Conservation (phyloP, 2,888 invertebrate species). For the Spilarctia lutea region DNA sequence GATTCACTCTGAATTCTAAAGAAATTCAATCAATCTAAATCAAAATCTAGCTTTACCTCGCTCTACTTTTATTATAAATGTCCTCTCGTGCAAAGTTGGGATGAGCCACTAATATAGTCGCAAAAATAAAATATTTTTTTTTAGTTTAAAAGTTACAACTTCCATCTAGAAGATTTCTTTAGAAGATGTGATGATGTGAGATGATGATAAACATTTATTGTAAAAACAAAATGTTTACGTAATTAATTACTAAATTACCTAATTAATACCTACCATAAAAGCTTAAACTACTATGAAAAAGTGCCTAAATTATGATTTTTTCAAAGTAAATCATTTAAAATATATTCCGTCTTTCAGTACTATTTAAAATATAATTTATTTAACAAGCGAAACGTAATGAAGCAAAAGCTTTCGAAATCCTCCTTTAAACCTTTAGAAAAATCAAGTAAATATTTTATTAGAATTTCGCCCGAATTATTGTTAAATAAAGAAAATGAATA, state of each 20-base stretch:
- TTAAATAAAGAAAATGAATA: slow-evolving; percentile 9
- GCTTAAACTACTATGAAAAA: background rate
- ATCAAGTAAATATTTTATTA: slow-evolving; percentile 13
- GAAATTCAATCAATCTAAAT: too few relatives aligned
- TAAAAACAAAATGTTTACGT: background rate
- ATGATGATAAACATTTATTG: background rate
- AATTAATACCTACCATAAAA: background rate
- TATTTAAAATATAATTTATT: background rate
- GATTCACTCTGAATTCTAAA: too few relatives aligned
- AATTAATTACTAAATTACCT: background rate
- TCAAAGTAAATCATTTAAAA: too few relatives aligned
- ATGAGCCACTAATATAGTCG: background rate
- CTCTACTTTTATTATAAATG: background rate
- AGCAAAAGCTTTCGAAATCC: background rate
- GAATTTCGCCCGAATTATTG: background rate
- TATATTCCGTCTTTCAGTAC: background rate
- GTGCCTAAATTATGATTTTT: too few relatives aligned
- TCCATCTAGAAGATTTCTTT: background rate
- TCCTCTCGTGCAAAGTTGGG: background rate
- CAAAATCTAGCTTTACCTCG: background rate
- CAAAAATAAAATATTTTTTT: background rate
- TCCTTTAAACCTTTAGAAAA: background rate
- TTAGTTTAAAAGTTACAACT: background rate
- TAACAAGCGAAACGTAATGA: background rate
- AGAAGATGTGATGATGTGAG: too few relatives aligned